These are phyloP conservation scores for Auanema freiburgensis DNA, from an alignment of 2,888 invertebrate species.

Conservation along the genomic window DNA sequence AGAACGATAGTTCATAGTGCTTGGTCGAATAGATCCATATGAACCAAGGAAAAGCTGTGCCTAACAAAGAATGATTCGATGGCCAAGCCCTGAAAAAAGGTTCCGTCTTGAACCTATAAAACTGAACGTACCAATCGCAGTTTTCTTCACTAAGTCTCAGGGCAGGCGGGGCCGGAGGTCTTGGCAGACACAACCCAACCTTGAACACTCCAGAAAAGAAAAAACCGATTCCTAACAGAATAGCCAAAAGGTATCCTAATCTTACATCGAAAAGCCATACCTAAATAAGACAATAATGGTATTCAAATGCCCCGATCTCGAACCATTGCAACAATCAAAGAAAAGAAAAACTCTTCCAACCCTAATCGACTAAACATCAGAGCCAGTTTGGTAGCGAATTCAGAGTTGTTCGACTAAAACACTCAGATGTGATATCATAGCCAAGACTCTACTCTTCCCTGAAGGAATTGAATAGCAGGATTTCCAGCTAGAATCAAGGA, in stretches of 20 bases:
- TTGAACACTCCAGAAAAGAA: constrained; percentile 31
- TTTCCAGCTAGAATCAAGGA: constrained; percentile 38
- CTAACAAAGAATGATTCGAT: constrained; percentile 35
- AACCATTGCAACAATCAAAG: constrained; percentile 22
- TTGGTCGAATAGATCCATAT: constrained; percentile 37
- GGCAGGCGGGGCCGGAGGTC: constrained; percentile 37
- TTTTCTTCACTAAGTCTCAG: constrained; percentile 27
- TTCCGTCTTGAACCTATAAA: neutral
- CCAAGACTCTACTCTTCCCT: constrained; percentile 18
- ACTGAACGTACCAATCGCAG: constrained; percentile 28
- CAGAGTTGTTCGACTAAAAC: constrained; percentile 24
- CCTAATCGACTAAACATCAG: constrained; percentile 33
- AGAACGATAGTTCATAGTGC: constrained; percentile 30
- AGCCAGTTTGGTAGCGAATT: constrained; percentile 24
- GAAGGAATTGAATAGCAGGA: constrained; percentile 34
- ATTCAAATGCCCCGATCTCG: neutral
- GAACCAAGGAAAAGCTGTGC: constrained; percentile 40
- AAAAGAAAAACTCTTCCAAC: constrained; percentile 34
- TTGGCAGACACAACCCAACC: constrained; percentile 32
- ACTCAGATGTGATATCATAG: neutral
- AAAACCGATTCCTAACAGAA: constrained; percentile 32
- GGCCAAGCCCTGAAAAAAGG: constrained; percentile 35
- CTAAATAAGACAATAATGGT: constrained; percentile 7
- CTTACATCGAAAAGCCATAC: constrained; percentile 35
- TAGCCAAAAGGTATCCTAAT: constrained; percentile 30